A percentile compares a stretch with the other conserved stretches of the same genome.
Conservation (phyloP, 2,888 invertebrate genomes). For the Nomada fabriciana region DNA sequence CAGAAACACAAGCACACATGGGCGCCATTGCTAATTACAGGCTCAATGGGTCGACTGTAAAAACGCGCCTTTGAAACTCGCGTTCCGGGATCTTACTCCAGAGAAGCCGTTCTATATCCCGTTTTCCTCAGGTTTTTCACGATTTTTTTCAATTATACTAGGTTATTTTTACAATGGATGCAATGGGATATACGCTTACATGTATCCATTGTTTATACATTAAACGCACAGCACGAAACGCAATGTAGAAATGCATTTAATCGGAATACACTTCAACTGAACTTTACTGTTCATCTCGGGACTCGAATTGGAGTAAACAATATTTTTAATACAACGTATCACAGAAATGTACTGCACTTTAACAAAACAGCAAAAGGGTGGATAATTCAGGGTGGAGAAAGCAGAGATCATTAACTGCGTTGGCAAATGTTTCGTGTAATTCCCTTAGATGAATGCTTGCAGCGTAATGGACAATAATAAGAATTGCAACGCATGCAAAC, state of each 20-base stretch:
- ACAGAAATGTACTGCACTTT: no score
- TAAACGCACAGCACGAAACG: no score
- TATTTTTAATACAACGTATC: background rate
- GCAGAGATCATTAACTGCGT: no score
- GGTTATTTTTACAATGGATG: background rate
- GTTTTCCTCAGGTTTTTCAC: conserved; percentile 10
- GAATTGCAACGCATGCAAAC: conserved; percentile 39
- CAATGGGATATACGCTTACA: background rate
- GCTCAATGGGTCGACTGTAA: conserved; percentile 36
- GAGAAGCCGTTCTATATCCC: conserved; percentile 30
- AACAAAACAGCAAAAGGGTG: no score
- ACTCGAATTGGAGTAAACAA: no score
- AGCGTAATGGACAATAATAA: conserved; percentile 55
- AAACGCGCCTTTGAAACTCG: conserved; percentile 41
- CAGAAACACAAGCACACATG: conserved; percentile 32
- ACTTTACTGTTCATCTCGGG: no score
- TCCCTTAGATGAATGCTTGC: conserved; percentile 21
- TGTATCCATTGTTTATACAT: background rate
- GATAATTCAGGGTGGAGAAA: no score
- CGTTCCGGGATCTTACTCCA: conserved; percentile 28
- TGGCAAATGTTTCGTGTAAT: no score
- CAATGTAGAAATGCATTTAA: no score
- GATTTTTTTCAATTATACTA: background rate
- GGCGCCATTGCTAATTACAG: conserved; percentile 45
- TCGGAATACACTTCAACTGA: no score